These are phyloP conservation scores for Phylloscopus whistleri DNA, from an alignment of 2,113 vertebrate species.

Conservation along the genomic window DNA sequence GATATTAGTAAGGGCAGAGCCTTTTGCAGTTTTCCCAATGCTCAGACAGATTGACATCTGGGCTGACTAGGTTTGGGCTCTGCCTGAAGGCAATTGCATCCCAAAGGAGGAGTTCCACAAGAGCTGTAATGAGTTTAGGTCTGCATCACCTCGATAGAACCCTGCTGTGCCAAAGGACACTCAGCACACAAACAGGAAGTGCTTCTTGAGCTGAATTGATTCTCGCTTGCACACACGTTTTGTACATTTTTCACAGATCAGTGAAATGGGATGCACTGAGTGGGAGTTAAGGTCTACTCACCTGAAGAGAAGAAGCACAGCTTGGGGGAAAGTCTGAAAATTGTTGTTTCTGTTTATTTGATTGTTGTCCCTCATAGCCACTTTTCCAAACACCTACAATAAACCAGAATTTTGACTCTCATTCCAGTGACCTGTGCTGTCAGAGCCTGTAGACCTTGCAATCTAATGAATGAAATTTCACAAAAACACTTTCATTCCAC, in stretches of 20 bases:
- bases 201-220: background rate
- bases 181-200: background rate
- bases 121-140: background rate
- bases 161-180: background rate
- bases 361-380: slow-evolving; percentile 94
- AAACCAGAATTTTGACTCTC: background rate
- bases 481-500: background rate
- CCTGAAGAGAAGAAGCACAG: slow-evolving; percentile 96
- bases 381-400: slow-evolving; percentile 94
- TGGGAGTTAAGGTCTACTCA: slow-evolving; percentile 34
- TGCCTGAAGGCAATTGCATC: background rate
- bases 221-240: background rate
- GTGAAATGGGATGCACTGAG: background rate
- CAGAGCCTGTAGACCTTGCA: background rate
- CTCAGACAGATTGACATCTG: background rate
- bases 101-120: background rate
- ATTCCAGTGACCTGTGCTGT: background rate
- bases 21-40: background rate
- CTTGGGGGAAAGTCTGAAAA: slow-evolving; percentile 97
- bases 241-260: background rate
- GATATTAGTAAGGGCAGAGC: background rate
- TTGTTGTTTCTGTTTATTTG: slow-evolving; percentile 99
- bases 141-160: background rate
- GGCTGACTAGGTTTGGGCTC: background rate
- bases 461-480: background rate